A percentile compares a stretch with the other conserved stretches of the same genome.
Evolutionary conservation across 2,888 invertebrate species (phyloP).

Genomic region (Nemapogon koenigi): DNA sequence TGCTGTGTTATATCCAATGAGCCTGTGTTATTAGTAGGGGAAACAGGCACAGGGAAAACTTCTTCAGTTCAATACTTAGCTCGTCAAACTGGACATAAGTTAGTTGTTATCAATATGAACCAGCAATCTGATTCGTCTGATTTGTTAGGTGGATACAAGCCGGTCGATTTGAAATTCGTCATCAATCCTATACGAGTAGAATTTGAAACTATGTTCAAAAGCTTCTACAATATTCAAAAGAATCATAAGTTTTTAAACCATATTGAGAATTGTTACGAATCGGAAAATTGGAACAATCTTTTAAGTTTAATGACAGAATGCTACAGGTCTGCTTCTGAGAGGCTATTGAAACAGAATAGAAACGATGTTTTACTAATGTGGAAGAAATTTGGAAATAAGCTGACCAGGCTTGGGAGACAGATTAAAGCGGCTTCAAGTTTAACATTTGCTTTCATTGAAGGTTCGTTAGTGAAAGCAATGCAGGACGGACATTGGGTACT

Average conservation of each 20-base stretch:
- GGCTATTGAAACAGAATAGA: constrained; percentile 43
- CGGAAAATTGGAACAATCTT: too few relatives aligned
- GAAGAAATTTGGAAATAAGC: constrained; percentile 69
- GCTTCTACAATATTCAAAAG: constrained; percentile 76
- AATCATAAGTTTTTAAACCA: constrained; percentile 85
- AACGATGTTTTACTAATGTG: constrained; percentile 57
- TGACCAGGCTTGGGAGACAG: constrained; percentile 76
- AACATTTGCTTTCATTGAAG: constrained; percentile 92
- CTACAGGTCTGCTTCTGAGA: constrained; percentile 67
- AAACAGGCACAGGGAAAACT: constrained; percentile 99
- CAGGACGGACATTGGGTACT: constrained; percentile 95
- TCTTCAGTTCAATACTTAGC: constrained; percentile 93
- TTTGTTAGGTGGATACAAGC: constrained; percentile 95
- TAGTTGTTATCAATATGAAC: constrained; percentile 97
- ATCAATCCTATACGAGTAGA: constrained; percentile 82
- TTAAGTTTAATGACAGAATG: constrained; percentile 84
- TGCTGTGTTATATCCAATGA: constrained; percentile 84
- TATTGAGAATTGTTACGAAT: constrained; percentile 77
- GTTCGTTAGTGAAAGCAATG: constrained; percentile 90
- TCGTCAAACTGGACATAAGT: constrained; percentile 78
- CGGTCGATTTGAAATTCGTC: constrained; percentile 87
- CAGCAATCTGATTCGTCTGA: constrained; percentile 98
- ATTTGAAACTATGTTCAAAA: constrained; percentile 82
- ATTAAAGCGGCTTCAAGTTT: constrained; percentile 74
- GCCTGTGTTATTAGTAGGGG: constrained; percentile 94